phyloP scores from a whole-genome alignment of 1,140 invertebrate genomes.

The Drosophila paulistorum region DNA sequence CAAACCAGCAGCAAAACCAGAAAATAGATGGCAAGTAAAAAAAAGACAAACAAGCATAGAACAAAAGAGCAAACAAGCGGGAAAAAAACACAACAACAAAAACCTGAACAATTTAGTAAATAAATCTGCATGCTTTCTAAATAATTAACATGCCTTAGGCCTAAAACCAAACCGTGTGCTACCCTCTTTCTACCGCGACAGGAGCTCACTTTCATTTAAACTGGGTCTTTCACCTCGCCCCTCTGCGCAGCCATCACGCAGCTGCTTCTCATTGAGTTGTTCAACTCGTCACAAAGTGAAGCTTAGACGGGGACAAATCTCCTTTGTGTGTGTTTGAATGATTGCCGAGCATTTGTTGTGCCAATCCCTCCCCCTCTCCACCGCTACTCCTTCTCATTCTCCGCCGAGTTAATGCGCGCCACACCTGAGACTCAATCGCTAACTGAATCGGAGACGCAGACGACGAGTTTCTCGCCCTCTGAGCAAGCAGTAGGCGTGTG shows the following conservation, averaged over 20 bases:
- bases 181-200: not conserved
- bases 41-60: conserved; percentile 21
- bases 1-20: not conserved
- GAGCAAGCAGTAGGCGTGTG: conserved; percentile 36
- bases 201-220: conserved; percentile 58
- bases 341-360: conserved; percentile 65
- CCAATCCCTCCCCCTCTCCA: not conserved
- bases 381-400: not conserved
- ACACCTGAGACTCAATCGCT: conserved; percentile 48
- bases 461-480: not conserved
- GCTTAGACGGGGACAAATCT: conserved; percentile 49
- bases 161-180: conserved; percentile 4
- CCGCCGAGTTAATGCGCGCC: not conserved
- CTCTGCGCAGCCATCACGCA: not conserved
- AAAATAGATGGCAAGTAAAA: conserved; percentile 16
- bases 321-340: conserved; percentile 52
- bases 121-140: conserved; percentile 81
- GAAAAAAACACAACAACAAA: conserved; percentile 29
- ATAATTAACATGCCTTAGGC: conserved; percentile 74
- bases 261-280: conserved; percentile 67
- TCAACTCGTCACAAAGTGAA: conserved; percentile 50
- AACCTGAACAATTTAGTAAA: conserved; percentile 63
- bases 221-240: conserved; percentile 16
- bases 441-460: not conserved
- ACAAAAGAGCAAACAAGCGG: conserved; percentile 56